Evolutionary conservation across 2,888 invertebrate species (phyloP).

Genomic region (Slavum lentiscoides): DNA sequence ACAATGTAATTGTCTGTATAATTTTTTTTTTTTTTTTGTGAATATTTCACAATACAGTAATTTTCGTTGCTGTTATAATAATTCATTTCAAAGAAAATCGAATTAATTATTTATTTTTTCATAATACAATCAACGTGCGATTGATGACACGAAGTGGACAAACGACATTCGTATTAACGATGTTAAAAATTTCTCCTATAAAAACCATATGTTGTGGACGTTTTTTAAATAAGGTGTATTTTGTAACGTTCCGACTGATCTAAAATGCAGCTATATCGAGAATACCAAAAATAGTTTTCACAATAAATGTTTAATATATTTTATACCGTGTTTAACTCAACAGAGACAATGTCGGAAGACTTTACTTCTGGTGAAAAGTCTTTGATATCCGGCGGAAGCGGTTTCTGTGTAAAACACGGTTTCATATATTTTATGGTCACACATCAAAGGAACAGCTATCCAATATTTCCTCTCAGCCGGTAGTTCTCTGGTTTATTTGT

Average conservation of each 20-base stretch:
- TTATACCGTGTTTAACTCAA: neutral
- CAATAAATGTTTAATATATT: neutral
- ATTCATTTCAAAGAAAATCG: no score
- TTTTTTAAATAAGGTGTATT: neutral
- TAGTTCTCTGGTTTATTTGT: neutral
- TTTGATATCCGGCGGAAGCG: constrained; percentile 7
- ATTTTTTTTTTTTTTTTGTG: no score
- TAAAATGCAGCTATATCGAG: neutral
- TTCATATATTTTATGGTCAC: neutral
- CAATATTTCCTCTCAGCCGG: neutral
- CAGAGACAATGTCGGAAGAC: neutral
- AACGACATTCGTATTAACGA: no score
- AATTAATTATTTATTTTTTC: no score
- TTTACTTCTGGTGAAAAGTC: constrained; percentile 2
- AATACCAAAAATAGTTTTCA: neutral
- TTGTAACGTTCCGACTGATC: neutral
- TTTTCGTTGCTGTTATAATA: no score
- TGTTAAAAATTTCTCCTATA: no score
- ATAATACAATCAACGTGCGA: no score
- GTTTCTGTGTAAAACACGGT: constrained; percentile 29
- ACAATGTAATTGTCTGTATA: no score
- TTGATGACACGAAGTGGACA: no score
- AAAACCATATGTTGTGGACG: no score
- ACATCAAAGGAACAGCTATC: constrained; percentile 24
- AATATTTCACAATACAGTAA: no score